phyloP scores from a whole-genome alignment of 2,888 invertebrate genomes.

The Phragmatobia fuliginosa region DNA sequence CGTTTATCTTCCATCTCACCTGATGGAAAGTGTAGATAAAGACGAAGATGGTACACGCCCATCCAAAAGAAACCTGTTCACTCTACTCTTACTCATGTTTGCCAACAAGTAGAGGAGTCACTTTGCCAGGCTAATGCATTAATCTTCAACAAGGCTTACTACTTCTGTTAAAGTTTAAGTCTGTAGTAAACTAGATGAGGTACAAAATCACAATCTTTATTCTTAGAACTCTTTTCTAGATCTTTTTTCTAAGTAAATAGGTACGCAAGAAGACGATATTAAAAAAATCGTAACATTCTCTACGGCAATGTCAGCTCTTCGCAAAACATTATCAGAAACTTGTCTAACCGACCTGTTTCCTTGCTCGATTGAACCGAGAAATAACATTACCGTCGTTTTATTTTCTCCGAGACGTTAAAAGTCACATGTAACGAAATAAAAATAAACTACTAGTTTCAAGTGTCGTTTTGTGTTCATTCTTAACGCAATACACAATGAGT shows the following conservation, averaged over 20 bases:
- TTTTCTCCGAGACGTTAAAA: constrained; percentile 11
- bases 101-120: too few species aligned
- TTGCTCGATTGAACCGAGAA: constrained; percentile 23
- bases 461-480: not conserved
- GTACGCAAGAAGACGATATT: not conserved
- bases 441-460: constrained; percentile 4
- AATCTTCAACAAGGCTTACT: not conserved
- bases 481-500: not conserved
- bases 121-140: too few species aligned
- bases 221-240: too few species aligned
- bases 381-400: constrained; percentile 20
- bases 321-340: constrained; percentile 22
- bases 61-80: too few species aligned
- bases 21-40: too few species aligned
- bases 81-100: too few species aligned
- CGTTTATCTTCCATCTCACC: too few species aligned
- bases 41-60: too few species aligned
- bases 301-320: constrained; percentile 2
- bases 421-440: constrained; percentile 9
- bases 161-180: not conserved
- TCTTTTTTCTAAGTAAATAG: not conserved
- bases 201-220: not conserved
- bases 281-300: not conserved
- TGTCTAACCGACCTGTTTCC: constrained; percentile 27
- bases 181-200: not conserved